These are phyloP conservation scores for Galemys pyrenaicus DNA, from an alignment of 2,113 vertebrate species.

Conservation along the genomic window DNA sequence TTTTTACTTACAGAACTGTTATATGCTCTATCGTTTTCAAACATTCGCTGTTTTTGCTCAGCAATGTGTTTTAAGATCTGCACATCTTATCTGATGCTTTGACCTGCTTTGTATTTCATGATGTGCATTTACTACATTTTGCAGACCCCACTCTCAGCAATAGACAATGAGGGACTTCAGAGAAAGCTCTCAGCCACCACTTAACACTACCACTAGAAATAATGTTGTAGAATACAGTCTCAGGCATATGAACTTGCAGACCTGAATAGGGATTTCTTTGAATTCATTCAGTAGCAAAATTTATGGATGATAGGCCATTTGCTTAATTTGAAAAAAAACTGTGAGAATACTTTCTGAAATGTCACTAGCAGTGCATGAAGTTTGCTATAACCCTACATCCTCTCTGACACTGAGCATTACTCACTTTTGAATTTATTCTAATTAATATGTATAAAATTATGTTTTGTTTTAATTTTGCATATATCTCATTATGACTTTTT, in stretches of 20 bases:
- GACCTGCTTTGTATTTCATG: neutral
- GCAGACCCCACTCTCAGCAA: neutral
- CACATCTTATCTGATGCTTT: neutral
- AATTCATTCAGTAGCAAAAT: neutral
- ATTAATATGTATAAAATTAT: neutral
- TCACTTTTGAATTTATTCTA: neutral
- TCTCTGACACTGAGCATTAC: neutral
- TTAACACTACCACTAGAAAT: neutral
- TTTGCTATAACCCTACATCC: neutral
- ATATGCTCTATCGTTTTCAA: neutral
- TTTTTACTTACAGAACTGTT: conserved; percentile 19
- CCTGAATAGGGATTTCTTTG: neutral
- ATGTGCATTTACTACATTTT: neutral
- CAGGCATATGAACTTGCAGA: neutral
- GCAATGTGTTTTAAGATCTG: neutral
- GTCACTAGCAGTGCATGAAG: neutral
- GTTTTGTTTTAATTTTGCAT: conserved; percentile 17
- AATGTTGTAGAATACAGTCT: neutral
- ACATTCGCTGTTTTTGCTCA: neutral
- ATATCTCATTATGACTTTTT: neutral
- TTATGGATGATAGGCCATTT: neutral
- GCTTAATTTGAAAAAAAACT: neutral
- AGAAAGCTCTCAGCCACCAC: neutral
- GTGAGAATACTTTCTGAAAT: neutral
- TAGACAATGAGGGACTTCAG: neutral